A percentile compares a stretch with the other conserved stretches of the same genome.
Conservation (phyloP, 1,140 invertebrate species). For the Pemphigus obesinymphae region DNA sequence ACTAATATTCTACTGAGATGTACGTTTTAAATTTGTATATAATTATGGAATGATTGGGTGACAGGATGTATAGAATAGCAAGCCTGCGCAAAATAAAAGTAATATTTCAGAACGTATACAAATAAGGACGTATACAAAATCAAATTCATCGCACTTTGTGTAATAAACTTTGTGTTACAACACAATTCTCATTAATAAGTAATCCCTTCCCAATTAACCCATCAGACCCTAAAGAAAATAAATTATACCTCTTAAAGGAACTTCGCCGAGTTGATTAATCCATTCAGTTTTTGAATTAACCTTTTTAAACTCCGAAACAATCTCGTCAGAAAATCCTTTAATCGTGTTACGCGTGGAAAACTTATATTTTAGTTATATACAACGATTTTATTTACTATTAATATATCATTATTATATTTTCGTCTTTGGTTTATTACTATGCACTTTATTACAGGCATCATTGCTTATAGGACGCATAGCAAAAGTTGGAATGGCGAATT, state of each 20-base stretch:
- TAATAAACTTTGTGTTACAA: conserved; percentile 22
- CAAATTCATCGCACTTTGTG: conserved; percentile 6
- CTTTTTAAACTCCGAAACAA: conserved; percentile 32
- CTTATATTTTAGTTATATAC: conserved; percentile 31
- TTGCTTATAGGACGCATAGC: too few species aligned
- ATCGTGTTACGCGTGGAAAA: conserved; percentile 3
- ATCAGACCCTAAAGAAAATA: conserved; percentile 32
- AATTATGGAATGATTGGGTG: too few species aligned
- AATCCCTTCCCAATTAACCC: conserved; percentile 30
- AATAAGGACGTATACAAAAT: background rate
- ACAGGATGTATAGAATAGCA: too few species aligned
- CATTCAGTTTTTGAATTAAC: conserved; percentile 30
- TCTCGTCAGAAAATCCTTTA: conserved; percentile 27
- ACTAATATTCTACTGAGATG: too few species aligned
- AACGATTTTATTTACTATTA: background rate
- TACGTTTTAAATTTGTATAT: too few species aligned
- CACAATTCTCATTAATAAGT: conserved; percentile 32
- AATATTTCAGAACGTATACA: background rate
- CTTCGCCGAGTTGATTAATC: conserved; percentile 26
- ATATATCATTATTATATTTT: background rate
- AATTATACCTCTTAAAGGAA: conserved; percentile 32
- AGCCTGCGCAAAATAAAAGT: background rate
- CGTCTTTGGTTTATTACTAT: background rate
- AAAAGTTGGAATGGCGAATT: too few species aligned
- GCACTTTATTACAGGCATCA: background rate